phyloP scores from a whole-genome alignment of 2,797 vertebrate genomes.

The Champsocephalus esox region DNA sequence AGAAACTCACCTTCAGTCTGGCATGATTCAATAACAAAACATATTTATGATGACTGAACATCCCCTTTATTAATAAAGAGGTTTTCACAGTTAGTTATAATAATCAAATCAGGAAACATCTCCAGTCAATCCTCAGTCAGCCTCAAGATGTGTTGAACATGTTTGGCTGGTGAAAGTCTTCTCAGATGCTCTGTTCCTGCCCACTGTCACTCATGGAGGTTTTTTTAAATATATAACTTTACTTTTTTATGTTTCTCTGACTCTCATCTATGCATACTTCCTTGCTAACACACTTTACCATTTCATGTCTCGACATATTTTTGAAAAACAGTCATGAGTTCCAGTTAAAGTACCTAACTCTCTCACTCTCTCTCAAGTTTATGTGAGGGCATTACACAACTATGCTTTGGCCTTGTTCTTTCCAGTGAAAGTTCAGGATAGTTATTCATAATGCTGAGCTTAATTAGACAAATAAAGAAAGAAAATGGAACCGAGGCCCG shows the following conservation, averaged over 20 bases:
- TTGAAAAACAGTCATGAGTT: slow-evolving; percentile 25
- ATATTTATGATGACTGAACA: slow-evolving; percentile 44
- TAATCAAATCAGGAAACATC: slow-evolving; percentile 6
- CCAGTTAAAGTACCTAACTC: slow-evolving; percentile 27
- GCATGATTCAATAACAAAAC: slow-evolving; percentile 66
- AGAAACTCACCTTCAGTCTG: slow-evolving; percentile 67
- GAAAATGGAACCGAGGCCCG: slow-evolving; percentile 28
- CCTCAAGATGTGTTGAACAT: slow-evolving; percentile 73
- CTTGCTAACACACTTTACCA: slow-evolving; percentile 10
- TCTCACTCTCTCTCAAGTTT: slow-evolving; percentile 38
- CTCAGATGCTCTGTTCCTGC: slow-evolving; percentile 75
- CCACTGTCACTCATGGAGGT: slow-evolving; percentile 77
- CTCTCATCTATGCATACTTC: neutral
- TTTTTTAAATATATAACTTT: neutral
- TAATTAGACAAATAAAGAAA: slow-evolving; percentile 72
- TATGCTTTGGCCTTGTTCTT: slow-evolving; percentile 49
- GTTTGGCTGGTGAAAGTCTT: slow-evolving; percentile 72
- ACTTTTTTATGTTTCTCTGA: neutral
- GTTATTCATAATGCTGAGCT: slow-evolving; percentile 63
- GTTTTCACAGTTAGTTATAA: neutral
- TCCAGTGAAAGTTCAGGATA: slow-evolving; percentile 51
- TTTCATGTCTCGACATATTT: slow-evolving; percentile 28
- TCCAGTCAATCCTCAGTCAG: slow-evolving; percentile 16
- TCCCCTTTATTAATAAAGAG: slow-evolving; percentile 27
- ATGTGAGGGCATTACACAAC: slow-evolving; percentile 48